Base-by-base conservation (phyloP, 2,888 invertebrate species). In the Ochropleura leucogaster region DNA sequence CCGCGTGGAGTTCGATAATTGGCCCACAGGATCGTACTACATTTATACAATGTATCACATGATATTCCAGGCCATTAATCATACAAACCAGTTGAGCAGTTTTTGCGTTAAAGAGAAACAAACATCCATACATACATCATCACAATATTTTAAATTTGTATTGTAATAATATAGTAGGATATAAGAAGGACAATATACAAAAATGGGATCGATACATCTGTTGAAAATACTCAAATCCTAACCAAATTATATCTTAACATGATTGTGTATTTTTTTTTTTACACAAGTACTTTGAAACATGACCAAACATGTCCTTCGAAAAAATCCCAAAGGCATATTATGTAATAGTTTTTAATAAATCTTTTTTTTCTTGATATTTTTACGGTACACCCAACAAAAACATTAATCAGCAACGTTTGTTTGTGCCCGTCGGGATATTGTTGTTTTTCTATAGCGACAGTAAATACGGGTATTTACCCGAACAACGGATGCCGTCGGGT, bases 401-500 rank as follows among this genome's bases (percentile, higher is more conserved):
- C 87, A 88, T 85, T 87, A 88, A 88, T 85, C 85, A 86, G 74
- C 68, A 68, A 57, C 68, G 73, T 73, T 82, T 86, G 89, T 89
- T 89, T 89, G 87, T 86, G 81, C 67, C 72, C 65, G 68, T 80
- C 77, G 74, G 84, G 77, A 88, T 86, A 89, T 87, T 90, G 88
- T 89, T 92, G 88, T 91, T 92, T 91, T 91, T 90, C 85, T 89
- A 89, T 85, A 88, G 87, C 81, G 69, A 79, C 78, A 68, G 71
- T 84, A 83, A 86, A 83, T 71, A 82, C 70, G 64, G 40, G 60
- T 83, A 72, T 80, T 72, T 84, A 74, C 71, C 53, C 84, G 85
- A 89, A 89, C 87, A 87, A 83, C 87, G 91, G 91, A 91, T 90
- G 90, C 88, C 85, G 87, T 87, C 88, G 88, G 86, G 92, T 90